Evolutionary conservation across 1,140 invertebrate genomes (phyloP), one percentile per base, ranked within the genome.

Genomic region (Cydia amplana): DNA sequence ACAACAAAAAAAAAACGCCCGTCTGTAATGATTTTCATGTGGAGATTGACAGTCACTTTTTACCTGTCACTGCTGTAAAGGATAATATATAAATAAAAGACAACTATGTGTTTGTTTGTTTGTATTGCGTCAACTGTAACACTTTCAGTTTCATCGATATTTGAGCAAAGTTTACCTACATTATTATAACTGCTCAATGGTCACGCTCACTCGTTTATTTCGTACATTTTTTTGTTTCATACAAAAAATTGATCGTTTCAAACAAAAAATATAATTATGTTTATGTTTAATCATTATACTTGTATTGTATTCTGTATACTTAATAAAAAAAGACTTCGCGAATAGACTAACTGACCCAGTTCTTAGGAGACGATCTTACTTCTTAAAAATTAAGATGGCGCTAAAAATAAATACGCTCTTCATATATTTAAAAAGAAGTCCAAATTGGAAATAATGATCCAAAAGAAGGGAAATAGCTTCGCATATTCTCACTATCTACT

Each of bases 51-150:
- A 32, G 12, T 43, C n/a, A 49, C n/a, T 49, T 1, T 49, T 49
- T 16, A 49, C 16, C 14, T 18, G n/a, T n/a, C n/a, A n/a, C n/a
- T n/a, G n/a, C n/a, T n/a, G 55, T 23, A 60, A 60, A 60, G 20
- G 20, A 12, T 7, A 25, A 18, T 14, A 79, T 79, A 74, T 67
- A 90, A 92, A 91, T 92, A 90, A 92, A 92, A 92, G 84, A 74
- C 89, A 88, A 92, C 64, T 87, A 32, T 87, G 75, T 85, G 84
- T 90, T 91, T 92, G 89, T 91, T 91, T 89, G 80, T 88, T 91
- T 92, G 90, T 92, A 92, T 92, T 92, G 90, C 90, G 88, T 92
- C 89, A 92, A 92, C 91, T 91, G 91, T 92, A 92, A 92, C 89
- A 91, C 87, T 88, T 90, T 91, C 88, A 91, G 89, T 91, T 91